Percentiles rank a stretch among this genome's conserved stretches.
These are phyloP conservation scores for Apteryx mantelli DNA, from an alignment of 2,113 vertebrate species.

Conservation along the genomic window DNA sequence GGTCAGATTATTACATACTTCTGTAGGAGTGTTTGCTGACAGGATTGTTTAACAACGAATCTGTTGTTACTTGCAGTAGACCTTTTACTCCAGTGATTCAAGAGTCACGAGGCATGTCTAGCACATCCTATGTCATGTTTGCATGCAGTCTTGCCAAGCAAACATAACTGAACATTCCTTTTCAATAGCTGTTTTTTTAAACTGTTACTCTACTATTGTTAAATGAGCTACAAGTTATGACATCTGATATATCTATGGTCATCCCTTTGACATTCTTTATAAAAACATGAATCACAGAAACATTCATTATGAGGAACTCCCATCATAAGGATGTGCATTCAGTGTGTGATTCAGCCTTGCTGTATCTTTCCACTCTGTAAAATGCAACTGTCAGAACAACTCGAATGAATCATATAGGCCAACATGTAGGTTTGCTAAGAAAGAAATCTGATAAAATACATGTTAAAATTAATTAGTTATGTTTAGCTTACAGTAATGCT, in stretches of 20 bases:
- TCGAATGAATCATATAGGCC: not conserved
- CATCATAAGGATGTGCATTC: not conserved
- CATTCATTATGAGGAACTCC: conserved; percentile 41
- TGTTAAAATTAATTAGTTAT: conserved; percentile 13
- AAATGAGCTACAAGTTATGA: conserved; percentile 58
- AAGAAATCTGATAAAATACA: not conserved
- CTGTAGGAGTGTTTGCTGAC: not conserved
- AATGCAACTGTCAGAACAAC: conserved; percentile 29
- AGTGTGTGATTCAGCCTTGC: not conserved
- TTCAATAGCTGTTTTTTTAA: conserved; percentile 64
- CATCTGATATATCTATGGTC: conserved; percentile 50
- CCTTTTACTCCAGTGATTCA: not conserved
- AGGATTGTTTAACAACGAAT: not conserved
- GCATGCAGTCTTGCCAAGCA: conserved; percentile 25
- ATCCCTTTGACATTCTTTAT: conserved; percentile 61
- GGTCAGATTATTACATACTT: not conserved
- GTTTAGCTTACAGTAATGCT: conserved; percentile 28
- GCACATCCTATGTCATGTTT: conserved; percentile 9
- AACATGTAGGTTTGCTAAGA: conserved; percentile 11
- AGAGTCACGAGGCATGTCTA: conserved; percentile 27
- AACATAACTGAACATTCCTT: conserved; percentile 43
- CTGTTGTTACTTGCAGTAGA: not conserved
- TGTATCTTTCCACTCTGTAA: conserved; percentile 48
- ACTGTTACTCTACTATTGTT: conserved; percentile 61
- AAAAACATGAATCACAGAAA: conserved; percentile 47